Percentiles rank a stretch among this genome's conserved stretches.
Conservation (phyloP, 2,113 vertebrate species). For the Psophia crepitans region DNA sequence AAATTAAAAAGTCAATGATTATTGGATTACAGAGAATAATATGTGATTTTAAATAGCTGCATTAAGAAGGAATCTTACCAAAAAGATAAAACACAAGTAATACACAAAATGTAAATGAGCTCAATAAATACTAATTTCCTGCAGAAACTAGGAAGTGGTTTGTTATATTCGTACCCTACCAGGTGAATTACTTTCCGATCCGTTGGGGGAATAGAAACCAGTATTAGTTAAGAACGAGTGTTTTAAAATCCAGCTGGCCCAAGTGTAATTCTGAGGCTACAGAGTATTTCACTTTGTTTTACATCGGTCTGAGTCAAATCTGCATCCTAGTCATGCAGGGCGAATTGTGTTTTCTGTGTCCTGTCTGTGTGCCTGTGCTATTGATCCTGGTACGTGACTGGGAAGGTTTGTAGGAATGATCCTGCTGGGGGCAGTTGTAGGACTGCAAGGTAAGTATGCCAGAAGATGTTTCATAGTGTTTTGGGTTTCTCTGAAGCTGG, state of each 20-base stretch:
- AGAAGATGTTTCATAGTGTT: not conserved
- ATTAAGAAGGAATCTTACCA: not conserved
- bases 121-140: not conserved
- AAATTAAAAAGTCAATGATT: not conserved
- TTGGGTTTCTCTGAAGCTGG: not conserved
- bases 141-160: not conserved
- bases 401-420: not conserved
- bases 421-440: not conserved
- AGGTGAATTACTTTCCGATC: not conserved
- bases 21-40: not conserved
- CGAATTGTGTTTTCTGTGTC: not conserved
- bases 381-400: not conserved
- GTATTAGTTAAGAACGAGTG: not conserved
- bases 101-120: rapidly evolving
- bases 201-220: not conserved
- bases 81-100: not conserved
- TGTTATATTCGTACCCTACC: not conserved
- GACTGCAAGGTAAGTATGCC: not conserved
- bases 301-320: not conserved
- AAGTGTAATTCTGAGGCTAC: not conserved
- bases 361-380: not conserved
- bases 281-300: not conserved
- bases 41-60: not conserved
- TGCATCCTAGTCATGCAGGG: not conserved
- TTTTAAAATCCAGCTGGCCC: not conserved